Evolutionary conservation across 1,140 invertebrate species (phyloP).

Genomic region (Triops cancriformis): DNA sequence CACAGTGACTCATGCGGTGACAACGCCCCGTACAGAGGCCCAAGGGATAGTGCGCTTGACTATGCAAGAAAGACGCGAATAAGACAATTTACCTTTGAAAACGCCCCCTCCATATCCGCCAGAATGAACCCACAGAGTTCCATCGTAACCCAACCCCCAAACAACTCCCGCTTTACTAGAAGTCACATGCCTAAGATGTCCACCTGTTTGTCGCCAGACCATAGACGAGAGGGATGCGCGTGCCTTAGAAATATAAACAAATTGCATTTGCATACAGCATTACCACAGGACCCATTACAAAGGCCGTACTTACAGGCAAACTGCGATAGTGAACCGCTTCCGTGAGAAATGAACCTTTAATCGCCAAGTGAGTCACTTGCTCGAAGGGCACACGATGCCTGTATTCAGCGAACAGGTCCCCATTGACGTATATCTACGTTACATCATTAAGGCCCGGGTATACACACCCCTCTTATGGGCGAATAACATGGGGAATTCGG

Average conservation of each 20-base stretch:
- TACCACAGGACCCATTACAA: not conserved
- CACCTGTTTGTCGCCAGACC: conserved; percentile 73
- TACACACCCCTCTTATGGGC: too few species aligned
- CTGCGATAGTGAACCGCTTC: not conserved
- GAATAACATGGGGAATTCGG: too few species aligned
- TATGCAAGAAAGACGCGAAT: too few species aligned
- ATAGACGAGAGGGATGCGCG: conserved; percentile 63
- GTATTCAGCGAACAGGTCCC: conserved; percentile 50
- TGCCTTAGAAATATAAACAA: conserved; percentile 38
- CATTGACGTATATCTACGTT: not conserved
- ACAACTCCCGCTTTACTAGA: conserved; percentile 62
- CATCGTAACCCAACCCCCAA: conserved; percentile 80
- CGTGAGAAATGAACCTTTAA: conserved; percentile 48
- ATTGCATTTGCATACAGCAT: conserved; percentile 48
- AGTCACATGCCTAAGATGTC: conserved; percentile 71
- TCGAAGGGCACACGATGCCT: conserved; percentile 60
- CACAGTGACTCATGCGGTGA: not conserved
- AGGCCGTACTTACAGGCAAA: conserved; percentile 36
- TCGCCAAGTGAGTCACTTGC: conserved; percentile 56
- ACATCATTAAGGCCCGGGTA: too few species aligned
- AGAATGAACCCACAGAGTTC: conserved; percentile 73
- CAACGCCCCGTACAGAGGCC: not conserved
- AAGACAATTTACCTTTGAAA: conserved; percentile 51
- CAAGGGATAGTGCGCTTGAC: too few species aligned
- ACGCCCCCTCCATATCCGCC: conserved; percentile 73